Evolutionary conservation across 1,140 invertebrate species (phyloP).

Genomic region (Paralvinella palmiformis): DNA sequence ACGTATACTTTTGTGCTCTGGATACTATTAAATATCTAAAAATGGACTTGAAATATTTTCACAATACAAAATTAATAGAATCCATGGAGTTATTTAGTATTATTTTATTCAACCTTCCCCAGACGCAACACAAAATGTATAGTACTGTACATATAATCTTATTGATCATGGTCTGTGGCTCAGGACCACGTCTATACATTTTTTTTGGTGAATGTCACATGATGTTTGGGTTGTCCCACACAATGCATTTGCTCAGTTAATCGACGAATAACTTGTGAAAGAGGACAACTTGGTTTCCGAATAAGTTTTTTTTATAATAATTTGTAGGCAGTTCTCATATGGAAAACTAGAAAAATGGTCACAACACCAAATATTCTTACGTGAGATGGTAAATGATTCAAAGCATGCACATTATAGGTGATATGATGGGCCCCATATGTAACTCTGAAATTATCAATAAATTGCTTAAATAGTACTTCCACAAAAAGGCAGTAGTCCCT

Average conservation of each 20-base stretch:
- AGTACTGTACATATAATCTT: no score
- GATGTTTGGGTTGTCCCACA: no score
- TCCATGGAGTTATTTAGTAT: no score
- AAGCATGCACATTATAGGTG: background rate
- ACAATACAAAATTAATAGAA: no score
- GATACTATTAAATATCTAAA: no score
- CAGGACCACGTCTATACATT: no score
- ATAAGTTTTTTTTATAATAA: background rate
- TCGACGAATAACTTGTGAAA: background rate
- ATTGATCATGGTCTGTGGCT: no score
- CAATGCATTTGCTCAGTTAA: background rate
- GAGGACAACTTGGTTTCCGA: background rate
- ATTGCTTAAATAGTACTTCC: background rate
- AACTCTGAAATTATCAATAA: background rate
- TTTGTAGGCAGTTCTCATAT: background rate
- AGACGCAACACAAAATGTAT: no score
- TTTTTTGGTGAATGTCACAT: no score
- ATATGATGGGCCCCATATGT: background rate
- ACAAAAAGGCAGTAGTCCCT: background rate
- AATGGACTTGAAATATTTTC: no score
- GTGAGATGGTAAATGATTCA: background rate
- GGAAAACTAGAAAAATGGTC: background rate
- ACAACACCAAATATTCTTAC: background rate
- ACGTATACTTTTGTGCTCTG: no score
- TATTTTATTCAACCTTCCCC: no score